Conservation (phyloP, 2,113 vertebrate genomes). For the Mus musculus region GRCm39 chr12:56434501-56435000, state of each 20-base stretch:
- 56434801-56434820: conserved; percentile 87
- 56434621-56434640: conserved; percentile 92
- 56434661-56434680: conserved; percentile 90
- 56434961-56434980: conserved; percentile 81
- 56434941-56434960: conserved; percentile 81
- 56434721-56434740: conserved; percentile 90
- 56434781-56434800: conserved; percentile 92
- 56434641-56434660: conserved; percentile 92
- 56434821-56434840: conserved; percentile 89
- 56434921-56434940: conserved; percentile 83
- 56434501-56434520: conserved; percentile 95
- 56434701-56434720: conserved; percentile 89
- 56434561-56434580: conserved; percentile 93
- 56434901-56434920: conserved; percentile 86
- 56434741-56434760: conserved; percentile 91
- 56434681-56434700: conserved; percentile 89
- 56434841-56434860: conserved; percentile 90
- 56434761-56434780: conserved; percentile 90
- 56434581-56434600: conserved; percentile 93
- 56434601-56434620: conserved; percentile 91
- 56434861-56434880: conserved; percentile 84
- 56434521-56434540: conserved; percentile 92
- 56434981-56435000: conserved; percentile 82
- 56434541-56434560: conserved; percentile 93
- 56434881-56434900: conserved; percentile 82